Base-by-base conservation (phyloP, 2,113 vertebrate species). In the Ptyas mucosa region DNA sequence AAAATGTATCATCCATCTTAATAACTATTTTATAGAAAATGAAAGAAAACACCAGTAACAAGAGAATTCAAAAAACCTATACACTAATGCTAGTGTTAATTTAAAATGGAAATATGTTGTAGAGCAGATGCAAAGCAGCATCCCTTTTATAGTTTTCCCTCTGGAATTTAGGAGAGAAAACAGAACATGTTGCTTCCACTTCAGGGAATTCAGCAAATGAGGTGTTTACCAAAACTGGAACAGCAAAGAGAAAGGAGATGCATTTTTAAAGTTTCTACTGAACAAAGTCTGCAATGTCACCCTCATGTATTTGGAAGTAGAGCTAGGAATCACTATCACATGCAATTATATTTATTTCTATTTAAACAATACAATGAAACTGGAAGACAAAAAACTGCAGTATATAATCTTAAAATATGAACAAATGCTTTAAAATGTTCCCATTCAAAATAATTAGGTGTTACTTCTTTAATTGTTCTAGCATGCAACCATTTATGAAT, bases 161-260 rank as follows among this genome's bases (percentile, higher is more conserved):
- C 24, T 88, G 75, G 20, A 91, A 93, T 43, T 75, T 0, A 10
- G 26, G 15, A 89, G 34, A 34, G 64, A 92, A 89, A 89, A 92
- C 87, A 92, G 81, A 69, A n/a, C 57, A 49, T 0, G 9, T 21
- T 51, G 39, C 10, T 92, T 93, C 4, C 54, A 15, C 90, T 87
- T 64, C 69, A 43, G 26, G 43, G 8, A 94, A 21, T n/a, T 43
- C 86, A 81, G 61, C 34, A 54, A 86, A 88, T 7, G 29, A 61
- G 23, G 51, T n/a, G 91, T 95, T 89, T 86, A 92, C 21, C 91
- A 93, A 89, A 94, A 26, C 11, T 91, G 34, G 43, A 88, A 55
- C 91, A 75, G 92, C 10, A 91, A 75, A 89, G 3, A 94, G 64
- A 69, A 90, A 43, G 53, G 15, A 90, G 34, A 49, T 6, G 87